Evolutionary conservation across 1,140 invertebrate genomes (phyloP), one percentile per base, ranked within the genome.

Genomic region (Drosophila rufa): DNA sequence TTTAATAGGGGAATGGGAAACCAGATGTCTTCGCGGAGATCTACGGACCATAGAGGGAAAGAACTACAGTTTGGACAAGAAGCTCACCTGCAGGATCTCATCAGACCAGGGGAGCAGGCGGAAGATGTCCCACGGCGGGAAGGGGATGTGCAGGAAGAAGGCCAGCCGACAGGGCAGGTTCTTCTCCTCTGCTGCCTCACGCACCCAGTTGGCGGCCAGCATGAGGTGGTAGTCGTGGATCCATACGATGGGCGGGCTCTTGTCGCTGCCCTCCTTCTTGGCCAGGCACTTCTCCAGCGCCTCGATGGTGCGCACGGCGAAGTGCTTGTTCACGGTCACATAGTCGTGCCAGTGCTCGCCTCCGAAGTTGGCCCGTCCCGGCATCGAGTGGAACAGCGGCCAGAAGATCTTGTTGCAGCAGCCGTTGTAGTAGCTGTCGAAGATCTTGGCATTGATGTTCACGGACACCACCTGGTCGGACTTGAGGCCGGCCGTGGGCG

Each of bases 141-240:
- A 98, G 0, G 97, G 97, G 91, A 98, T 98, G 92, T 98, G 97
- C 42, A 98, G 93, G 93, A 98, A 98, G 93, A 98, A 98, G 14
- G 96, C 97, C 57, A 98, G 93, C 90, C 97, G 97, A 76, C 96
- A 96, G 61, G 94, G 94, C 6, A 98, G 94, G 56, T 95, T 95
- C 80, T 96, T 96, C 79, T 97, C 96, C 79, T 97, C 97, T 12
- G 96, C 96, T 6, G 94, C 94, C 94, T 97, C 96, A 91, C 97
- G 94, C 36, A 98, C 96, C 95, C 96, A 97, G 91, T 97, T 97
- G n/a, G 97, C 96, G 4, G 96, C 96, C 67, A 97, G 93, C 96
- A 98, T 97, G 5, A 98, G 94, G 85, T 98, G 97, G 93, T 98
- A 98, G 92, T 98, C 97, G 80, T 98, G 97, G 17, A 98, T 95